Conservation (phyloP, 1,140 invertebrate species). For the Galendromus occidentalis region DNA sequence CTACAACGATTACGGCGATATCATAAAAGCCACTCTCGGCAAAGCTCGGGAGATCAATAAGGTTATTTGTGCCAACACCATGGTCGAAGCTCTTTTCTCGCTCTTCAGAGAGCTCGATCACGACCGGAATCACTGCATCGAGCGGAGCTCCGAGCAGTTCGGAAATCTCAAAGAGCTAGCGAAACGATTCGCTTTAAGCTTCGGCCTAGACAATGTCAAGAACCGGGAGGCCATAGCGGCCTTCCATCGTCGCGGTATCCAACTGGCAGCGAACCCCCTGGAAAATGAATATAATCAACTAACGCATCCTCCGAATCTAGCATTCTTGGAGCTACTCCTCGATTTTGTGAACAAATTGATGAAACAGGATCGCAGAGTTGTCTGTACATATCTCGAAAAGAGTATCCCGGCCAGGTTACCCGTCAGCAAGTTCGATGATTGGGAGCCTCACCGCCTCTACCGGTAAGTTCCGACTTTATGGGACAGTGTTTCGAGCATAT, state of each 20-base stretch:
- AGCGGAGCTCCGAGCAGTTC: constrained; percentile 21
- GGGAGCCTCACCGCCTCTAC: not conserved
- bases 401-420: not conserved
- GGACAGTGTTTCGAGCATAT: too few species aligned
- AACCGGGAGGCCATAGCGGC: constrained; percentile 92
- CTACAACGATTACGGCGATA: constrained; percentile 98
- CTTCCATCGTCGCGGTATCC: constrained; percentile 77
- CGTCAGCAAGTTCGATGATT: constrained; percentile 5
- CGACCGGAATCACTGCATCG: constrained; percentile 36
- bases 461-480: not conserved
- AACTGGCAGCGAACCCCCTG: constrained; percentile 56
- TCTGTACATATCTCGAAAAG: constrained; percentile 7
- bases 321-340: constrained; percentile 77
- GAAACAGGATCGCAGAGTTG: constrained; percentile 48
- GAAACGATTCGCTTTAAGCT: constrained; percentile 85
- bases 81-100: constrained; percentile 71
- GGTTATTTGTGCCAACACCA: constrained; percentile 80
- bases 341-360: constrained; percentile 92
- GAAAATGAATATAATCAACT: constrained; percentile 46
- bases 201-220: constrained; percentile 89
- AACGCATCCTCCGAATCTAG: constrained; percentile 58
- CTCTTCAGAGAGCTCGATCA: constrained; percentile 50
- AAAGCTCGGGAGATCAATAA: constrained; percentile 96
- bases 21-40: constrained; percentile 87
- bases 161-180: constrained; percentile 51